A percentile compares a stretch with the other conserved stretches of the same genome.
Evolutionary conservation across 2,797 vertebrate genomes (phyloP).

Genomic region (Cryptoblepharus egeriae): DNA sequence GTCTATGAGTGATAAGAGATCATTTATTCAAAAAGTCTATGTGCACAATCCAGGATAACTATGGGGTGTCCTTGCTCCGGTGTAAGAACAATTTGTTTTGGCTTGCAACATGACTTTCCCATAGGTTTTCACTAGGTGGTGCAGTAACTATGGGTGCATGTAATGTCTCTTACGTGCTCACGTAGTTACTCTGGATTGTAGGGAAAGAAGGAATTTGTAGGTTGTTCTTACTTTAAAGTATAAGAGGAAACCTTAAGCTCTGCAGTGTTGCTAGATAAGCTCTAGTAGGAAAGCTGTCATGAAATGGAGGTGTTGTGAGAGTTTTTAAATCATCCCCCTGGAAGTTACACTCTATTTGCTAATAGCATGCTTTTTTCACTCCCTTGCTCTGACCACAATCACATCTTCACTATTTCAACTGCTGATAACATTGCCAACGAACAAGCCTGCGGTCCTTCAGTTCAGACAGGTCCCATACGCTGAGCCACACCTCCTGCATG

Average conservation of each 20-base stretch:
- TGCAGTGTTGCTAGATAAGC: constrained; percentile 28
- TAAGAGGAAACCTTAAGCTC: not conserved
- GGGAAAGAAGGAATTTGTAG: constrained; percentile 28
- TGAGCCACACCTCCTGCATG: constrained; percentile 89
- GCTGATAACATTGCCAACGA: constrained; percentile 74
- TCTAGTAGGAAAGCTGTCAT: constrained; percentile 7
- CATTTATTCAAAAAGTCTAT: not conserved
- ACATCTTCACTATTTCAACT: constrained; percentile 69
- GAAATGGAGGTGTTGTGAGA: constrained; percentile 13
- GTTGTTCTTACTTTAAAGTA: constrained; percentile 7
- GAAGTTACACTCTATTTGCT: constrained; percentile 78
- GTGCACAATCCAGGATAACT: too few relatives aligned
- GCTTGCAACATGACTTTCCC: too few relatives aligned
- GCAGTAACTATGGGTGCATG: too few relatives aligned
- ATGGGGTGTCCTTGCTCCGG: too few relatives aligned
- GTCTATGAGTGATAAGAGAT: not conserved
- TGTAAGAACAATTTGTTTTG: too few relatives aligned
- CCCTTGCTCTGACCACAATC: constrained; percentile 73
- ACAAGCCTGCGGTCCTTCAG: constrained; percentile 85
- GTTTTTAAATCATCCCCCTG: constrained; percentile 67
- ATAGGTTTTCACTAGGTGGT: too few relatives aligned
- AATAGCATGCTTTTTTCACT: constrained; percentile 80
- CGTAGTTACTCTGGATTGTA: too few relatives aligned
- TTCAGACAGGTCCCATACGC: constrained; percentile 93
- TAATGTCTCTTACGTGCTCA: too few relatives aligned